phyloP scores from a whole-genome alignment of 2,113 vertebrate genomes.

The Triplophysa siluroides region DNA sequence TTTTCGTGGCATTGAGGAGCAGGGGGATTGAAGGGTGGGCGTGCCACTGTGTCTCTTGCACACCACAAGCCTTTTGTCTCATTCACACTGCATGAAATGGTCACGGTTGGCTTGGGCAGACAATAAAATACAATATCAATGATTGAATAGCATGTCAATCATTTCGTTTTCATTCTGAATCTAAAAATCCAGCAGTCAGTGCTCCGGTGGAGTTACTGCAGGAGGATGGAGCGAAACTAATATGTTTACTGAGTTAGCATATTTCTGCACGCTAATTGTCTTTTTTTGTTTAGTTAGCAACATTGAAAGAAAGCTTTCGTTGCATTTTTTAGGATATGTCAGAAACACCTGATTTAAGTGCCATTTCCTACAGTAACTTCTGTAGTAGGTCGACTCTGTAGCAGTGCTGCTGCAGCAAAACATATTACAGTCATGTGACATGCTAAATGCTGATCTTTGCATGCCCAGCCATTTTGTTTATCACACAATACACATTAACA shows the following conservation, averaged over 20 bases:
- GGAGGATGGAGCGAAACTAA: not conserved
- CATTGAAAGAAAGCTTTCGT: not conserved
- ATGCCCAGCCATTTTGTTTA: not conserved
- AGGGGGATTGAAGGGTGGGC: not conserved
- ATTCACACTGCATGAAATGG: not conserved
- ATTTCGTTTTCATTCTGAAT: not conserved
- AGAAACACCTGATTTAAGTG: not conserved
- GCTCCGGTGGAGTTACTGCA: not conserved
- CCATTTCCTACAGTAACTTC: not conserved
- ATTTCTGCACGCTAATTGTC: not conserved
- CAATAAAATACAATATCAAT: not conserved
- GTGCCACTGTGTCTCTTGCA: not conserved
- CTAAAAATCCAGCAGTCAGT: too few species aligned
- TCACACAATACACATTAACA: not conserved
- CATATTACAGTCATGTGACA: not conserved
- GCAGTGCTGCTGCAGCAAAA: not conserved
- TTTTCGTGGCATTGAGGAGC: conserved; percentile 35
- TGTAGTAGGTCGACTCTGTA: not conserved
- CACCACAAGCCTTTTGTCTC: not conserved
- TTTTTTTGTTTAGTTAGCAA: not conserved
- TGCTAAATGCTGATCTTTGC: not conserved
- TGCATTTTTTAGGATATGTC: not conserved
- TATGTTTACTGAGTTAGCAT: not conserved
- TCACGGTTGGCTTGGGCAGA: not conserved
- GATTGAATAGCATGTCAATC: not conserved